Evolutionary conservation across 2,113 vertebrate species (phyloP).

Genomic region (Morone saxatilis): DNA sequence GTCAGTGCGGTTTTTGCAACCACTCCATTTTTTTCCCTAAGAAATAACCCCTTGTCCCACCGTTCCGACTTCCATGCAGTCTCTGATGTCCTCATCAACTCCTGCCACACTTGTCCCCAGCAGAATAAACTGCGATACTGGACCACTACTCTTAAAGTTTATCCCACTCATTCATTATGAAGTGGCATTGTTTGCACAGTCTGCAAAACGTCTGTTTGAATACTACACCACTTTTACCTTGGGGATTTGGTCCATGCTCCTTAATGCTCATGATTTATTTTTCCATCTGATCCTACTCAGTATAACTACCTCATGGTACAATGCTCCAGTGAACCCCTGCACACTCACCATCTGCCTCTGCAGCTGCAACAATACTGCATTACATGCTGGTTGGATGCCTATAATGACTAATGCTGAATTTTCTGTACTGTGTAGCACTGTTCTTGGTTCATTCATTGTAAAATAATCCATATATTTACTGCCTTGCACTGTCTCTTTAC

Average conservation of each 20-base stretch:
- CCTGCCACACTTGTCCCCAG: background rate
- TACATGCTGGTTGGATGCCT: slow-evolving; percentile 39
- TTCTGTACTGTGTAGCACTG: background rate
- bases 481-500: background rate
- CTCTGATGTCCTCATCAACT: slow-evolving; percentile 12
- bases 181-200: slow-evolving; percentile 58
- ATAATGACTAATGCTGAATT: slow-evolving; percentile 45
- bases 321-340: slow-evolving; percentile 59
- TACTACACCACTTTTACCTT: slow-evolving; percentile 43
- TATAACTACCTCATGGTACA: slow-evolving; percentile 62
- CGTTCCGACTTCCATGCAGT: background rate
- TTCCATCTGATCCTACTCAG: slow-evolving; percentile 63
- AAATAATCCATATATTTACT: background rate
- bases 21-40: background rate
- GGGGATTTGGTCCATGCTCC: slow-evolving; percentile 60
- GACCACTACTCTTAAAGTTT: slow-evolving; percentile 8
- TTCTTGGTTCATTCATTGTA: background rate
- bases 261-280: slow-evolving; percentile 75
- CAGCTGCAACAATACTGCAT: slow-evolving; percentile 66
- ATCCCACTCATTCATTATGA: slow-evolving; percentile 33
- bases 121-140: slow-evolving; percentile 8
- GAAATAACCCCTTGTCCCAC: background rate
- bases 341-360: slow-evolving; percentile 66
- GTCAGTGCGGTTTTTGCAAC: background rate
- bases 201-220: slow-evolving; percentile 59